phyloP scores from a whole-genome alignment of 2,888 invertebrate species.

The Nysson spinosus region DNA sequence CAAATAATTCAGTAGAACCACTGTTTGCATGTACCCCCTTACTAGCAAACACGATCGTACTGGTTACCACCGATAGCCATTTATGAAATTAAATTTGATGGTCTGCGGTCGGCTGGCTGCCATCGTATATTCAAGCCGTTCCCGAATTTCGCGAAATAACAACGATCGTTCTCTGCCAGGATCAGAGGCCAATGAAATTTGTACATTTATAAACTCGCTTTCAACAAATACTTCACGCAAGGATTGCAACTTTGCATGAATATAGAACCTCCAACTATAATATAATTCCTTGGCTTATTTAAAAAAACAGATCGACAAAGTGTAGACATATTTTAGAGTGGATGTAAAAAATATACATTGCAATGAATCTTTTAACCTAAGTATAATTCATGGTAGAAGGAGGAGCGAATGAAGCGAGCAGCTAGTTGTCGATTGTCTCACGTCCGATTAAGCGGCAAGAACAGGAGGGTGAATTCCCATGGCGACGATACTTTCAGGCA shows the following conservation, averaged over 20 bases:
- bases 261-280: too few relatives aligned
- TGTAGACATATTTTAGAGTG: too few relatives aligned
- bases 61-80: conserved; percentile 53
- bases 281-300: too few relatives aligned
- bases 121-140: conserved; percentile 23
- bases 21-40: conserved; percentile 38
- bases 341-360: too few relatives aligned
- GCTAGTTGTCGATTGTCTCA: conserved; percentile 40
- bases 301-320: too few relatives aligned
- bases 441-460: conserved; percentile 38
- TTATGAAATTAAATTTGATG: conserved; percentile 65
- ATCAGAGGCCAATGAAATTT: conserved; percentile 35
- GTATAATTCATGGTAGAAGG: not conserved
- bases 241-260: too few relatives aligned
- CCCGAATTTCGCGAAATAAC: conserved; percentile 46
- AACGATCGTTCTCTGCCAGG: conserved; percentile 27
- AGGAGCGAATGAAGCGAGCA: conserved; percentile 6
- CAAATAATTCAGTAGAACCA: conserved; percentile 23
- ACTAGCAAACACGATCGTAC: conserved; percentile 22
- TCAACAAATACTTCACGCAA: too few relatives aligned
- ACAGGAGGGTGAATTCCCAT: conserved; percentile 44
- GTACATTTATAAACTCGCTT: conserved; percentile 29
- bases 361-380: too few relatives aligned
- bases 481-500: conserved; percentile 41
- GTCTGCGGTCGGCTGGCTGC: conserved; percentile 45